Conservation (phyloP, 2,888 invertebrate genomes). For the Bellardia bayeri region DNA sequence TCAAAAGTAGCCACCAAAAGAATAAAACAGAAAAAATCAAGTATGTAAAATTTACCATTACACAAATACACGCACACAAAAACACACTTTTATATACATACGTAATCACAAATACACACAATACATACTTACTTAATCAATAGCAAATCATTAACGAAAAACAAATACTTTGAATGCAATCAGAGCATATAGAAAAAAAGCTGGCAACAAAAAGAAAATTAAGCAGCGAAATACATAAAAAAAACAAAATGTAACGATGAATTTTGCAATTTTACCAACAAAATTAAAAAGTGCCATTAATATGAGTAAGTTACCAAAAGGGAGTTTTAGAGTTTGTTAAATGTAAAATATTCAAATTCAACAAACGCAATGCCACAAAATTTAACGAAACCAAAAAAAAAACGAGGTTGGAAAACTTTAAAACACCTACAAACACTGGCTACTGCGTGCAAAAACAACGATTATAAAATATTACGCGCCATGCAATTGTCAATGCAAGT, state of each 20-base stretch:
- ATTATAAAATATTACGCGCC: slow-evolving; percentile 69
- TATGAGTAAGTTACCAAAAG: slow-evolving; percentile 55
- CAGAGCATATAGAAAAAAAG: slow-evolving; percentile 21
- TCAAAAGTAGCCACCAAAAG: slow-evolving; percentile 37
- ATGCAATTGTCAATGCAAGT: slow-evolving; percentile 66
- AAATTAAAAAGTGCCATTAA: slow-evolving; percentile 35
- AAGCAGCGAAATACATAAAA: not conserved
- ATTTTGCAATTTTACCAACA: slow-evolving; percentile 36
- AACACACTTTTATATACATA: not conserved
- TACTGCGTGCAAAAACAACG: slow-evolving; percentile 64
- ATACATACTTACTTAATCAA: slow-evolving; percentile 42
- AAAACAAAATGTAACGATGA: no score
- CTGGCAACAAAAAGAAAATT: slow-evolving; percentile 4
- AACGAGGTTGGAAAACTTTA: slow-evolving; percentile 8
- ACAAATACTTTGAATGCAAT: slow-evolving; percentile 49
- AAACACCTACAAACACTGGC: slow-evolving; percentile 58
- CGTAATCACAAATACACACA: not conserved
- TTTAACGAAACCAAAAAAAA: not conserved
- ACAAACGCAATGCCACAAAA: slow-evolving; percentile 21
- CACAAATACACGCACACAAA: slow-evolving; percentile 2
- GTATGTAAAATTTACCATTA: slow-evolving; percentile 9
- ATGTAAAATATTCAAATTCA: slow-evolving; percentile 40
- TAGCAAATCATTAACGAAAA: slow-evolving; percentile 62
- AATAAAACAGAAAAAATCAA: slow-evolving; percentile 31
- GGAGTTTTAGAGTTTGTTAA: slow-evolving; percentile 38